These are phyloP conservation scores for Eumacrocentrus americanus DNA, from an alignment of 2,888 invertebrate genomes.

Conservation along the genomic window DNA sequence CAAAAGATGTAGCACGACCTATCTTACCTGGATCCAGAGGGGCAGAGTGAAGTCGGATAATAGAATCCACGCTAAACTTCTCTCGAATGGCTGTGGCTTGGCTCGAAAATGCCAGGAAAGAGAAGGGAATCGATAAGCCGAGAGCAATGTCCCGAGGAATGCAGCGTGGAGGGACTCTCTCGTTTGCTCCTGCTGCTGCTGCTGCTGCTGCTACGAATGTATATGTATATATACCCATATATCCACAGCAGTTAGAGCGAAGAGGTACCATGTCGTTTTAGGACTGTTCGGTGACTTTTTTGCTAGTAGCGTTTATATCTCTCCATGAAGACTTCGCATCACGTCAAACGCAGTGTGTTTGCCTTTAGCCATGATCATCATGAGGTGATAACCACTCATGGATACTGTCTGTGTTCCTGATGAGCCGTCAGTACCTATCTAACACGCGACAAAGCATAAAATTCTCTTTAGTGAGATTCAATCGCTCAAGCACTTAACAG, in stretches of 20 bases:
- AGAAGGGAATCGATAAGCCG: slow-evolving; percentile 32
- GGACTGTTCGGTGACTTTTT: background rate
- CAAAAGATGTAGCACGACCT: too few relatives aligned
- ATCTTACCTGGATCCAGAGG: too few relatives aligned
- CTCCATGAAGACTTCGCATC: background rate
- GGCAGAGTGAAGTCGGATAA: slow-evolving; percentile 19
- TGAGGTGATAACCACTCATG: too few relatives aligned
- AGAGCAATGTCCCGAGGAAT: slow-evolving; percentile 34
- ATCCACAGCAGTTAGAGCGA: too few relatives aligned
- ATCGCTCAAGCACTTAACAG: background rate
- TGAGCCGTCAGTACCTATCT: too few relatives aligned
- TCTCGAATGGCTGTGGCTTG: slow-evolving; percentile 27
- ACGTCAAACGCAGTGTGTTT: too few relatives aligned
- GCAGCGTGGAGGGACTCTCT: slow-evolving; percentile 29
- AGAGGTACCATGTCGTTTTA: background rate
- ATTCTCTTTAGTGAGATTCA: background rate
- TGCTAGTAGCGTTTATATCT: background rate
- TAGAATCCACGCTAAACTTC: slow-evolving; percentile 25
- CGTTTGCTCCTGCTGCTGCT: slow-evolving; percentile 29
- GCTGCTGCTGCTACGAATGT: background rate
- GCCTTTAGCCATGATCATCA: too few relatives aligned
- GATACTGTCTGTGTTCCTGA: too few relatives aligned
- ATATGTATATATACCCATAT: background rate
- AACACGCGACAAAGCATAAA: too few relatives aligned
- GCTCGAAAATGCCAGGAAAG: slow-evolving; percentile 36